Percentiles rank a stretch among this genome's conserved stretches.
phyloP scores from a whole-genome alignment of 2,113 vertebrate genomes.

The Sylvia atricapilla region DNA sequence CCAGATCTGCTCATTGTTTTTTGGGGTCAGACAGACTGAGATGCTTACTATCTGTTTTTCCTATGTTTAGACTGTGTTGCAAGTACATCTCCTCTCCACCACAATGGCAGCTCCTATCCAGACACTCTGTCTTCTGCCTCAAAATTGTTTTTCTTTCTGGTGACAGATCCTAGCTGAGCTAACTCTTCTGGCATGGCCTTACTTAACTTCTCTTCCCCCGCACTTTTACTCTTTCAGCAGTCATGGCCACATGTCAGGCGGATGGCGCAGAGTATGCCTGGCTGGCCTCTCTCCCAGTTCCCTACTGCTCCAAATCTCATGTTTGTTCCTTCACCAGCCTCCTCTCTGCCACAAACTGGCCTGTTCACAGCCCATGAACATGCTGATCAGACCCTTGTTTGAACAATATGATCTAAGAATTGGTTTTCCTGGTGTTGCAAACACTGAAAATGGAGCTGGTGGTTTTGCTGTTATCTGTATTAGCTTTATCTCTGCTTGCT shows the following conservation, averaged over 20 bases:
- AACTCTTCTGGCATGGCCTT: background rate
- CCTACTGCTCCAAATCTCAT: background rate
- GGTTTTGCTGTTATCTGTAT: background rate
- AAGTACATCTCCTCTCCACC: background rate
- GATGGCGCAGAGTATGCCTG: background rate
- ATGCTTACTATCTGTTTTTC: background rate
- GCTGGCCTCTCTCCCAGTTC: background rate
- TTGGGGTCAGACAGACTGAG: background rate
- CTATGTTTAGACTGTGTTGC: background rate
- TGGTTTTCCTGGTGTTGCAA: background rate
- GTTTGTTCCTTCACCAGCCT: background rate
- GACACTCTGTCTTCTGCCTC: background rate
- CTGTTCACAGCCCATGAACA: background rate
- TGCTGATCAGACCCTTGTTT: background rate
- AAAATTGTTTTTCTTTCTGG: background rate
- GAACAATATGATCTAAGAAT: background rate
- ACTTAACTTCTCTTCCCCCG: background rate
- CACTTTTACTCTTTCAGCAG: background rate
- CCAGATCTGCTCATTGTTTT: background rate
- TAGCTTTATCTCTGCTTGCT: background rate
- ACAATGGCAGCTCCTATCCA: background rate
- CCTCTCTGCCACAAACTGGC: background rate
- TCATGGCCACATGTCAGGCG: slow-evolving; percentile 1
- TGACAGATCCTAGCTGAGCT: slow-evolving; percentile 7
- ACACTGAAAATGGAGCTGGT: background rate